phyloP scores from a whole-genome alignment of 2,113 vertebrate species.

The Vidua chalybeata region DNA sequence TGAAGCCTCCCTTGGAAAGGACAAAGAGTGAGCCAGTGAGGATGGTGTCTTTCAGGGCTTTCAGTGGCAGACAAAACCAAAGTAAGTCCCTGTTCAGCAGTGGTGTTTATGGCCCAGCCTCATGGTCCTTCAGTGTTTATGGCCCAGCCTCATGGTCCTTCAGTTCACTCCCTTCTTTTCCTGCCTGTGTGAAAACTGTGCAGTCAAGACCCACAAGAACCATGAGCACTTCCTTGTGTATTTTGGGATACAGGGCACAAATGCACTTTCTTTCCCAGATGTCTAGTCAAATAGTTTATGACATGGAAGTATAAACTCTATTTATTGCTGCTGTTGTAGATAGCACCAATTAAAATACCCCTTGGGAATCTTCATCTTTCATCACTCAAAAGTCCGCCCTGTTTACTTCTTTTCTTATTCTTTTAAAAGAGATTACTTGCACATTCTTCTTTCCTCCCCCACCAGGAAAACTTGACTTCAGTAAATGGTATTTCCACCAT shows the following conservation, averaged over 20 bases:
- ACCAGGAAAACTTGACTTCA: not conserved
- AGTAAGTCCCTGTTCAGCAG: not conserved
- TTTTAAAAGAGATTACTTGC: not conserved
- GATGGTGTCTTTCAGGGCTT: not conserved
- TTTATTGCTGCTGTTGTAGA: not conserved
- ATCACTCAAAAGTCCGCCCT: not conserved
- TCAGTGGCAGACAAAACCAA: not conserved
- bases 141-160: not conserved
- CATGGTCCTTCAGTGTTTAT: not conserved
- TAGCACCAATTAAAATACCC: not conserved
- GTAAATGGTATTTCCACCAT: not conserved
- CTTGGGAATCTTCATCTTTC: not conserved
- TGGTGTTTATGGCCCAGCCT: not conserved
- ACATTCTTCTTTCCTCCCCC: not conserved
- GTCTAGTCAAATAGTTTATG: not conserved
- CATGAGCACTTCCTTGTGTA: not conserved
- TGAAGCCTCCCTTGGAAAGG: not conserved
- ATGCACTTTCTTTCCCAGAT: not conserved
- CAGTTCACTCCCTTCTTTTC: not conserved
- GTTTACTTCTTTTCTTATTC: not conserved
- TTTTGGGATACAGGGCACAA: not conserved
- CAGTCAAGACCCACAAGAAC: not conserved
- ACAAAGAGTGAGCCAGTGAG: not conserved
- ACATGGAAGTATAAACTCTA: not conserved
- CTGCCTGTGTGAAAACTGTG: not conserved